phyloP scores from a whole-genome alignment of 2,888 invertebrate genomes.

The Heterodera filipjevi region DNA sequence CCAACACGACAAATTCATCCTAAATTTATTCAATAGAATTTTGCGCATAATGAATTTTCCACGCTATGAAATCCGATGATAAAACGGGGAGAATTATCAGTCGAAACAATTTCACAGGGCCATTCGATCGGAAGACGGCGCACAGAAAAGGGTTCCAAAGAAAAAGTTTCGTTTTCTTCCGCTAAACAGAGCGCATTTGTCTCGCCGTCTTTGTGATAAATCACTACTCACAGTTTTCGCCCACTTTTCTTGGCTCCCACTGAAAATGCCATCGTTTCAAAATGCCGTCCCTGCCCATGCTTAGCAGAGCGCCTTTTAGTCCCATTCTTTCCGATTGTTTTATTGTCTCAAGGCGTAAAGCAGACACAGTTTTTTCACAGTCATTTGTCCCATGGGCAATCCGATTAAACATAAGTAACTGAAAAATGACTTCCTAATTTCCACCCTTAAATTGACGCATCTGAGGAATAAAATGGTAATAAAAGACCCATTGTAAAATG shows the following conservation, averaged over 20 bases:
- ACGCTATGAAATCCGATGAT: constrained; percentile 22
- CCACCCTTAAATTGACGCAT: not conserved
- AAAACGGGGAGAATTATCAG: not conserved
- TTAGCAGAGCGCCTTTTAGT: not conserved
- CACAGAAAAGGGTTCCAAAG: constrained; percentile 3
- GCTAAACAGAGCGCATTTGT: not conserved
- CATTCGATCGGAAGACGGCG: constrained; percentile 16
- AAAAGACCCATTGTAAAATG: not conserved
- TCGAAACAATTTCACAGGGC: constrained; percentile 7
- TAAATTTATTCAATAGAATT: not conserved
- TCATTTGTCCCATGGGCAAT: not conserved
- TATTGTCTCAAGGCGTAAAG: not conserved
- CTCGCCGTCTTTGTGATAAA: not conserved
- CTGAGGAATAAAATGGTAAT: not conserved
- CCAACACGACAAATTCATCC: constrained; percentile 17
- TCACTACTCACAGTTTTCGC: not conserved
- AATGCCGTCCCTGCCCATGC: constrained; percentile 14
- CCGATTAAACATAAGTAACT: not conserved
- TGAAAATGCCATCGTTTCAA: constrained; percentile 6
- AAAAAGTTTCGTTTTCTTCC: not conserved
- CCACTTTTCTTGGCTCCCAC: not conserved
- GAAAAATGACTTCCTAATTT: not conserved
- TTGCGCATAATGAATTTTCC: not conserved
- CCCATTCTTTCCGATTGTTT: not conserved
- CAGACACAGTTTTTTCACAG: constrained; percentile 7